Base-by-base conservation (phyloP, 2,113 vertebrate species). In the Clarias macrocephalus region DNA sequence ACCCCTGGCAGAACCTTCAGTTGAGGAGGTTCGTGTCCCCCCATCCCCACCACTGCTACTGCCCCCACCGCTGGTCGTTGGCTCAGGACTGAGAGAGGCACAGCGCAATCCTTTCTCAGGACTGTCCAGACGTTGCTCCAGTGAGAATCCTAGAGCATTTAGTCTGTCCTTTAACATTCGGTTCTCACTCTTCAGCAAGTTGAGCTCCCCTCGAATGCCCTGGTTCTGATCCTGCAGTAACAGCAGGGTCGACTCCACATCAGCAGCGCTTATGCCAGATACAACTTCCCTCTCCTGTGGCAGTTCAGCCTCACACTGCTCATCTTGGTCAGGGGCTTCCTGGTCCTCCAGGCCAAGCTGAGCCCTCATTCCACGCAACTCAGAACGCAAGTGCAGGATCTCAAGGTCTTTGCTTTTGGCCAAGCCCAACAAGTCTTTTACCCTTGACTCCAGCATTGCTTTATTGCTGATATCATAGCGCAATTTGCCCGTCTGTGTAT, bases 181-280 rank as follows among this genome's bases (percentile, higher is more conserved):
- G 88, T 97, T 97, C 90, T 97, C 97, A n/a, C 94, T 97, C 89
- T 97, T 97, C 88, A 97, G 90, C 89, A 96, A 96, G 91, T 95
- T 96, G 76, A 97, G 95, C 81, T 97, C 96, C 12, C 96, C 96
- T 0, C 95, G 94, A 89, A 97, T 96, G 89, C 95, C 95, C 16
- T 95, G 89, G 84, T 97, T 97, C 91, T 97, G 97, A 2, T 97
- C 96, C 91, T 97, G 96, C 37, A 97, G 89, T 84, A 96, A 95
- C 28, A 97, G 87, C 48, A 97, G 88, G 0, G 96, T 96, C 13
- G 95, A 95, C 85, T 97, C 96, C 0, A 96, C 96, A 19, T 96
- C 96, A 21, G 96, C 96, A 0, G 96, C 95, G 72, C 89, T 92
- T 73, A 91, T 88, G 7, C 68, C 84, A 42, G 91, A 59, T 21